A percentile compares a stretch with the other conserved stretches of the same genome.
Evolutionary conservation across 1,140 invertebrate species (phyloP).

Genomic region (Musca domestica): DNA sequence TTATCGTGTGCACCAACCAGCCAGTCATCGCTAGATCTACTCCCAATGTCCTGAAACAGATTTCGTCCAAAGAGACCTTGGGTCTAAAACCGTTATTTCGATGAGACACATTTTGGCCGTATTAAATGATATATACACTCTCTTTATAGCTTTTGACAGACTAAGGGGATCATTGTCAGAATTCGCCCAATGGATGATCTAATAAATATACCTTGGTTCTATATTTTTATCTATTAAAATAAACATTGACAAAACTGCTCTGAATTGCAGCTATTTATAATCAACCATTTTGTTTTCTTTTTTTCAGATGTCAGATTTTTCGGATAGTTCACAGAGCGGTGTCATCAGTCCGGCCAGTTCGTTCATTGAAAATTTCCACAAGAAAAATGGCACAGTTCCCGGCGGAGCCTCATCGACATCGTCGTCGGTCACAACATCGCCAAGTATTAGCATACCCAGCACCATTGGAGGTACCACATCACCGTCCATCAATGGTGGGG

Average conservation of each 20-base stretch:
- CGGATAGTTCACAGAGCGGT: slow-evolving; percentile 48
- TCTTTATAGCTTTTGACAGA: too few relatives aligned
- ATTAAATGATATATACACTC: too few relatives aligned
- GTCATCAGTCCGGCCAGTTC: slow-evolving; percentile 47
- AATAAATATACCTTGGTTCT: background rate
- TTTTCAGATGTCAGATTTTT: slow-evolving; percentile 53
- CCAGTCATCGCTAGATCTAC: too few relatives aligned
- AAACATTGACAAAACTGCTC: background rate
- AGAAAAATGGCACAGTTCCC: slow-evolving; percentile 39
- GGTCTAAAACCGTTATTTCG: too few relatives aligned
- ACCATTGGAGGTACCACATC: slow-evolving; percentile 30
- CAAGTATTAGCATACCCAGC: too few relatives aligned
- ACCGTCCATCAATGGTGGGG: slow-evolving; percentile 21
- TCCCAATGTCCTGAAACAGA: too few relatives aligned
- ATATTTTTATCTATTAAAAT: background rate
- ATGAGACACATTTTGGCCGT: too few relatives aligned
- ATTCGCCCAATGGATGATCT: background rate
- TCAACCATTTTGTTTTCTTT: too few relatives aligned
- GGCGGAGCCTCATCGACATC: slow-evolving; percentile 6
- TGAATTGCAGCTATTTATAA: too few relatives aligned
- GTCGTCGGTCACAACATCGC: slow-evolving; percentile 23
- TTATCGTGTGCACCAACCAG: too few relatives aligned
- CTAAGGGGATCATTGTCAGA: too few relatives aligned
- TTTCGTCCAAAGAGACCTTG: too few relatives aligned
- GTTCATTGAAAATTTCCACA: slow-evolving; percentile 52